These are phyloP conservation scores for Drosophila maculinotata DNA, from an alignment of 2,888 invertebrate genomes.

Conservation along the genomic window DNA sequence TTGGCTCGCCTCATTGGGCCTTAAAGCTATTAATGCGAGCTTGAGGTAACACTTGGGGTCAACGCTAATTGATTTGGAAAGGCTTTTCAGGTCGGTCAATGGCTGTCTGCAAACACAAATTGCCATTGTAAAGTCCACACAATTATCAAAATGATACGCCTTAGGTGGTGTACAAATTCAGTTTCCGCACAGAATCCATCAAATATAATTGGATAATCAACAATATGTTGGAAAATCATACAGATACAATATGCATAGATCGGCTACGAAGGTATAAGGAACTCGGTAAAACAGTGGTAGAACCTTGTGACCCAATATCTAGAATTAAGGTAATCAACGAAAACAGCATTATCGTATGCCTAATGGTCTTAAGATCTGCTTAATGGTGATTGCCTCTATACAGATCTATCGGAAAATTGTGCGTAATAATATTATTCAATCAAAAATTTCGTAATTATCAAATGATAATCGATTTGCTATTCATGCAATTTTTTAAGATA, in stretches of 20 bases:
- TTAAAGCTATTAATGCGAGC: conserved; percentile 58
- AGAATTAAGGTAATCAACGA: background rate
- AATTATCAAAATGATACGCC: conserved; percentile 61
- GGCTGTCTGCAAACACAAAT: conserved; percentile 46
- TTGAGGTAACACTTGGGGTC: conserved; percentile 63
- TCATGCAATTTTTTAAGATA: too few species aligned
- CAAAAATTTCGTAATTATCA: background rate
- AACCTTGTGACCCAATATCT: background rate
- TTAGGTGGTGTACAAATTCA: conserved; percentile 27
- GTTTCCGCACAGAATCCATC: conserved; percentile 47
- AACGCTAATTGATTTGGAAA: conserved; percentile 75
- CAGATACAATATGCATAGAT: background rate
- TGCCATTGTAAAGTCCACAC: conserved; percentile 35
- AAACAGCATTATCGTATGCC: conserved; percentile 8
- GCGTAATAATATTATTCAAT: background rate
- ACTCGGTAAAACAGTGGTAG: too few species aligned
- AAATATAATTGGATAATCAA: conserved; percentile 33
- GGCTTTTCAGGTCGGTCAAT: conserved; percentile 58
- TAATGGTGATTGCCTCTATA: background rate
- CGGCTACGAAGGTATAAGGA: too few species aligned
- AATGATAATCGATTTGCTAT: background rate
- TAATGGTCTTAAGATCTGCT: background rate
- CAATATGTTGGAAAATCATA: background rate
- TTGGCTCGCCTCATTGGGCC: too few species aligned
- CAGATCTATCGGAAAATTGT: background rate